Base-by-base conservation (phyloP, 1,140 invertebrate species). In the Lucilia cuprina region DNA sequence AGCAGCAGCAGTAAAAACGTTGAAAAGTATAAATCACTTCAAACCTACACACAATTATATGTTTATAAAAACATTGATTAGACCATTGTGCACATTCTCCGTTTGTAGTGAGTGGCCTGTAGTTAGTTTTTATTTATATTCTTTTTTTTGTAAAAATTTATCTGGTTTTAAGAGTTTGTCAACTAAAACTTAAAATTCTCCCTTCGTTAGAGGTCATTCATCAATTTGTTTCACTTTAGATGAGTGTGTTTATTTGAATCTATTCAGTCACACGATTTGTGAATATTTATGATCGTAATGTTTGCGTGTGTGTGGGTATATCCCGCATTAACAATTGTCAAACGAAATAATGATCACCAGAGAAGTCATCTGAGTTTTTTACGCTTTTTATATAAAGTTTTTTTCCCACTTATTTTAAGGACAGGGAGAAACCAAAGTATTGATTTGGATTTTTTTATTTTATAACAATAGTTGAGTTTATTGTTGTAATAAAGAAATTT, bases 191-290 rank as follows among this genome's bases (percentile, higher is more conserved):
- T 5, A 49, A 41, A 41, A 9, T 30, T 77, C 30, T 49, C n/a
- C 47, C 41, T 80, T 47, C n/a, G 77, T 80, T 80, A 80, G 47
- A 50, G 77, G 77, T 80, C 77, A 80, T 80, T 80, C 77, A 80
- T 80, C 77, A 80, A 80, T 80, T 80, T 80, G 77, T 80, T 80
- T 35, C 41, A 50, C 77, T 80, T 80, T 50, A 80, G 21, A 70
- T 60, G 55, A 7, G 55, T n/a, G 55, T n/a, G 2, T 41, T 60
- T 30, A n/a, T 7, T 1, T 60, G 55, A 60, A 2, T 7, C 55
- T 60, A 5, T 41, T 10, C 55, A n/a, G 55, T 60, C 14, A 60
- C 55, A n/a, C 14, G 14, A n/a, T n/a, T n/a, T 60, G 14, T 60
- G 14, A 17, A 17, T 60, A 60, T 60, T 60, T 17, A 17, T n/a